phyloP scores from a whole-genome alignment of 2,113 vertebrate species.

The Romanogobio albipinnatus region DNA sequence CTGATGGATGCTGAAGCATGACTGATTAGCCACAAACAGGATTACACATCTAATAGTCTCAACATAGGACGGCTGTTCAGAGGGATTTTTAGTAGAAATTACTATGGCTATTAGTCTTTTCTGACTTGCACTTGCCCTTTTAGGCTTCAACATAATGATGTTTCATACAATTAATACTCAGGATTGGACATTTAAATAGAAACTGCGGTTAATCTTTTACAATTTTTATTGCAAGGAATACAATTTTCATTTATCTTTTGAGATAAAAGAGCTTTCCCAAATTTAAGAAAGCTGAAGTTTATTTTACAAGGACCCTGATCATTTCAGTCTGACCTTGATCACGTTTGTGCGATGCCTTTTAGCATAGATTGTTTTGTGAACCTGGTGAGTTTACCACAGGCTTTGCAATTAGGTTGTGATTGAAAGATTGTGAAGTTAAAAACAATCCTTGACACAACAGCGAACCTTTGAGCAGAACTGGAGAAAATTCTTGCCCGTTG shows the following conservation, averaged over 20 bases:
- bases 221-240: background rate
- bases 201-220: background rate
- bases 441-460: background rate
- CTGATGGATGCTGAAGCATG: conserved; percentile 27
- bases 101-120: background rate
- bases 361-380: background rate
- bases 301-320: background rate
- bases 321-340: background rate
- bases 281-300: background rate
- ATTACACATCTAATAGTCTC: conserved; percentile 30
- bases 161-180: background rate
- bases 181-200: conserved; percentile 2
- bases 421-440: background rate
- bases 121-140: conserved; percentile 20
- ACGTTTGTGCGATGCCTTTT: background rate
- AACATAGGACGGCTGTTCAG: background rate
- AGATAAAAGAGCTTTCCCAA: background rate
- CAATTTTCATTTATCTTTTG: background rate
- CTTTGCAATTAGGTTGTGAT: background rate
- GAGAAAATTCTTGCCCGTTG: background rate
- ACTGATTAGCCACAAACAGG: conserved; percentile 36
- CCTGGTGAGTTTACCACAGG: background rate
- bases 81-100: conserved; percentile 10
- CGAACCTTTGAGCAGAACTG: no score
- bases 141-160: conserved; percentile 6